Base-by-base conservation (phyloP, 1,140 invertebrate species). In the Amyelois transitella region DNA sequence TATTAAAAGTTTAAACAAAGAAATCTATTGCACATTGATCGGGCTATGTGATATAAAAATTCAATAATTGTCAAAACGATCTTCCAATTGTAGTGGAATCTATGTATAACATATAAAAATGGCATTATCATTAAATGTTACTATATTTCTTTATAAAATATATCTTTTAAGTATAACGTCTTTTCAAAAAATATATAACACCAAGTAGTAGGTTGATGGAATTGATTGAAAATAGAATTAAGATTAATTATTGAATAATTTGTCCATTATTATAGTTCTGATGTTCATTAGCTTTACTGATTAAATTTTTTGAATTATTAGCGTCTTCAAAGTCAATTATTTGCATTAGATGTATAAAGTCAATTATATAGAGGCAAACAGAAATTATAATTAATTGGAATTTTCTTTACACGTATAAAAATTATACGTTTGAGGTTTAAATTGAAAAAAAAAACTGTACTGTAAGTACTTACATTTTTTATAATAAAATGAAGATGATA, bases 51-150 rank as follows among this genome's bases (percentile, higher is more conserved):
- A 28, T 28, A 12, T 28, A 28, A 28, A 28, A 28, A 10, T 28
- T 45, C 17, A 45, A 45, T 45, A 19, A 19, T 4, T 45, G 43
- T 45, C 43, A 45, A 19, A 19, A 28, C 45, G 54, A 55, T 61
- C 61, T 64, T 64, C 56, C 65, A 60, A 66, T 50, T 60, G 60
- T 67, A 63, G 64, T 60, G 58, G 61, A 63, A 67, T 57, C 57
- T 62, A 50, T 63, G 50, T 58, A 63, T 67, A 67, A 32, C 55
- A 43, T 60, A 62, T 44, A 50, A 55, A 55, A 55, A 28, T 6
- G 12, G 12, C 7, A 1, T 6, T 10, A 28, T 28, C 8, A 24
- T 8, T 24, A 24, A 24, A 24, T 8, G 7, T 12, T 10, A 10
- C 2, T 28, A 28, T n/a, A 12, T 28, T 12, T 28, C 38, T 48